phyloP scores from a whole-genome alignment of 2,113 vertebrate genomes.

The Melanostigma gelatinosum region DNA sequence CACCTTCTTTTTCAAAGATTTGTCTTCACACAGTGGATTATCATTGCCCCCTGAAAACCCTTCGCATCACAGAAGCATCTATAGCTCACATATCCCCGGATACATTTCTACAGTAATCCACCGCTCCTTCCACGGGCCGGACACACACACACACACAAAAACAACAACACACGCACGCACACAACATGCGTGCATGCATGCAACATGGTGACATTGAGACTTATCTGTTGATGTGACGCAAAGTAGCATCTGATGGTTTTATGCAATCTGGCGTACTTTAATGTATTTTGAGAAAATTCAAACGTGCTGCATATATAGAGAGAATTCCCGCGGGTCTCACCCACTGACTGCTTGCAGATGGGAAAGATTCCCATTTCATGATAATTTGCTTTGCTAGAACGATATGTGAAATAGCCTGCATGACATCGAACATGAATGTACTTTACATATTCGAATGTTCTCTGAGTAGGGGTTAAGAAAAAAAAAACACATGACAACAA shows the following conservation, averaged over 20 bases:
- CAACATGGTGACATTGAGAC: conserved; percentile 56
- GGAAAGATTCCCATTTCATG: conserved; percentile 66
- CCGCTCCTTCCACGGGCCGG: conserved; percentile 22
- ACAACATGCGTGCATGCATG: conserved; percentile 37
- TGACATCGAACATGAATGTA: conserved; percentile 56
- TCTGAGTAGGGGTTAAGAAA: conserved; percentile 25
- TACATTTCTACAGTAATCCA: conserved; percentile 67
- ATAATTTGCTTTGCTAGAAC: conserved; percentile 67
- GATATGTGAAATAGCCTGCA: conserved; percentile 48
- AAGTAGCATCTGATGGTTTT: conserved; percentile 52
- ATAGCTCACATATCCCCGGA: conserved; percentile 60
- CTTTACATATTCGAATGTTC: conserved; percentile 68
- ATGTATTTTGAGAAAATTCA: conserved; percentile 60
- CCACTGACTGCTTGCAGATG: conserved; percentile 62
- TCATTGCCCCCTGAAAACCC: conserved; percentile 62
- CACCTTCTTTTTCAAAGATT: conserved; percentile 67
- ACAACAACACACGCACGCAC: conserved; percentile 1
- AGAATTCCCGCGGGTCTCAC: conserved; percentile 61
- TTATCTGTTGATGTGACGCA: conserved; percentile 47
- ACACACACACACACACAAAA: conserved; percentile 38
- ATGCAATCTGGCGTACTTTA: conserved; percentile 60
- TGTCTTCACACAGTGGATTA: conserved; percentile 79
- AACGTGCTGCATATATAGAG: conserved; percentile 52
- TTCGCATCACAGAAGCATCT: conserved; percentile 43
- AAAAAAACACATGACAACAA: conserved; percentile 12